Base-by-base conservation (phyloP, 2,797 vertebrate species). In the Heliangelus exortis region DNA sequence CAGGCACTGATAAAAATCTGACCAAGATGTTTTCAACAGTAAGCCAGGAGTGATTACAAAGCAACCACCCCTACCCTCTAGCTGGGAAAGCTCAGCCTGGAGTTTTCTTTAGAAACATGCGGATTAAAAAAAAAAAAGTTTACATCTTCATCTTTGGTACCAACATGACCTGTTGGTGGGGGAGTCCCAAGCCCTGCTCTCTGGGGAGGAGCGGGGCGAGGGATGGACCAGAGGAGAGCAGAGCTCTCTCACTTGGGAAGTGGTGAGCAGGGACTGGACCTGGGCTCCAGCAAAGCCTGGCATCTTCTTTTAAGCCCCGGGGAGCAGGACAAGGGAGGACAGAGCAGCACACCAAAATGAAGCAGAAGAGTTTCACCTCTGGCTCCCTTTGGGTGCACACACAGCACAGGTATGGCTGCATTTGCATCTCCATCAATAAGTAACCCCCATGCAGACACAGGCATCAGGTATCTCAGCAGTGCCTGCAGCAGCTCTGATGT, bases 1-100 rank as follows among this genome's bases (percentile, higher is more conserved):
- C 84, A 83, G 75, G 50, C 51, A 1, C 92, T 83, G 93, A 96
- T 93, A 94, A 92, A 94, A 90, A 95, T 95, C 95, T 94, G 81
- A 92, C 92, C 84, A 68, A 87, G 65, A 93, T 87, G 61, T 93
- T 96, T 96, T 92, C 89, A 94, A 69, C 92, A 96, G 88, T 59
- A 91, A 95, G 57, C 58, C 4, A 4, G 78, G 87, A 95, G 57
- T 43, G 65, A 95, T 92, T 94, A 90, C 88, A 94, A 87, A 92
- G 83, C 78, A 95, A 91, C 72, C 3, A 6, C 85, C 61, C 69
- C 47, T 87, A 36, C 61, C 33, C 57, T 84, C 87, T 83, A 90
- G 61, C 68, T 93, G 75, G 78, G 73, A 95, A 93, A 93, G 53
- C 54, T 94, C 87, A 67, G 21, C 62, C 58, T 80, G 82, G 62